These are phyloP conservation scores for Drosophila arawakana DNA, from an alignment of 1,140 invertebrate species.

Conservation along the genomic window DNA sequence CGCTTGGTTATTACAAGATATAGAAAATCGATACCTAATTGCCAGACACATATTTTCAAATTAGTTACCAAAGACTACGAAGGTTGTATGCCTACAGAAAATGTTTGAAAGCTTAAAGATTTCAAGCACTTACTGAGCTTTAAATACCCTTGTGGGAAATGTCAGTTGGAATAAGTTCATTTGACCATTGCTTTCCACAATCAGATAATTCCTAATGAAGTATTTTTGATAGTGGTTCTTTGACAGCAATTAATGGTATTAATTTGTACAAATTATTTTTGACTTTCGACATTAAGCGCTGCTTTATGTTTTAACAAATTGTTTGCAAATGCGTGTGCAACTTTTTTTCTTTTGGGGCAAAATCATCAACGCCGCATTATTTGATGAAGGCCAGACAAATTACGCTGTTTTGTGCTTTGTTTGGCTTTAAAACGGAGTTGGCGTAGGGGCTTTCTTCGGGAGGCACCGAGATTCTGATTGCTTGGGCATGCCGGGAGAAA, in stretches of 20 bases:
- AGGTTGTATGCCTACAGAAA: not conserved
- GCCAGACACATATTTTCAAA: not conserved
- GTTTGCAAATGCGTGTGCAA: conserved; percentile 26
- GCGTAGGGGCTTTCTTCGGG: not conserved
- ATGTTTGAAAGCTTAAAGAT: not conserved
- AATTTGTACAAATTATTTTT: conserved; percentile 7
- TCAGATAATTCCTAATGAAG: too few relatives aligned
- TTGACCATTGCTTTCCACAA: too few relatives aligned
- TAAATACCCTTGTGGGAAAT: too few relatives aligned
- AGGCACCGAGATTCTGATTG: conserved; percentile 7
- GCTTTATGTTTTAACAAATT: conserved; percentile 21
- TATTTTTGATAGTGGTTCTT: not conserved
- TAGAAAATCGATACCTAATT: conserved; percentile 7
- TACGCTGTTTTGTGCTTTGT: conserved; percentile 38
- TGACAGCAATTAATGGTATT: not conserved
- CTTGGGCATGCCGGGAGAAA: conserved; percentile 11
- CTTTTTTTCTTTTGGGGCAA: conserved; percentile 6
- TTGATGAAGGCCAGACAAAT: conserved; percentile 66
- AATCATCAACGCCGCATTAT: conserved; percentile 18
- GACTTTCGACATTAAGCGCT: not conserved
- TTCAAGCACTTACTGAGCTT: not conserved
- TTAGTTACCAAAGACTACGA: not conserved
- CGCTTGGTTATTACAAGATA: not conserved
- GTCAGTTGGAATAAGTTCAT: not conserved
- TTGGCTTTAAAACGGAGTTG: not conserved